Evolutionary conservation across 2,113 vertebrate species (phyloP), one percentile per base, ranked within the genome.

Genomic region (Vulpes ferrilata): DNA sequence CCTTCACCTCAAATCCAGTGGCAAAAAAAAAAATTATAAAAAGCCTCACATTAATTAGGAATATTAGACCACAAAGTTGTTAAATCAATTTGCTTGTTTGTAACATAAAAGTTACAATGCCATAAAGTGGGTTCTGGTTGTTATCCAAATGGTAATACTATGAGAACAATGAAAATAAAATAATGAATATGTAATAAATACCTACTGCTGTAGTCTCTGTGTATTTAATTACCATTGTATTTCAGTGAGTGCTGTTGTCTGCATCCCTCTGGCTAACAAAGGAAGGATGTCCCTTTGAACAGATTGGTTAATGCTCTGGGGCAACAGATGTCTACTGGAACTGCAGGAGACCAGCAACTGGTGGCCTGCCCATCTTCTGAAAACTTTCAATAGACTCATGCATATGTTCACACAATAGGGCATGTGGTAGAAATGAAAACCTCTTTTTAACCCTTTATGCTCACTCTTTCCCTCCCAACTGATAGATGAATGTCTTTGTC

Each of bases 311-410:
- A 99, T 98, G 99, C 99, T 99, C 99, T 98, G 98, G 99, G 99
- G 99, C 99, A 99, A 99, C 99, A 99, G 99, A 99, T 99, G 99
- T 99, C 99, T 99, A 98, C 99, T 99, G 99, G 99, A 99, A 98
- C 99, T 99, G 99, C 99, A 99, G 99, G 99, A 99, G 99, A 99
- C 98, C 99, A 99, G 99, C 99, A 99, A 99, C 99, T 99, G 99
- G 99, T 99, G 99, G 99, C 99, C 99, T 99, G 98, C 98, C 98
- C 98, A 99, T 99, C 99, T 99, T 98, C 98, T 97, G 98, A 99
- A 98, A 99, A 99, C 98, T 99, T 99, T 99, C 99, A 99, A 99
- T 99, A 99, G 99, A 98, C 98, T 98, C 98, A 98, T 99, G 99
- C 99, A 99, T 99, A 99, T 99, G 98, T 97, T 98, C 98, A 98